phyloP scores from a whole-genome alignment of 2,797 vertebrate species.

The Hephaestus fuliginosus region DNA sequence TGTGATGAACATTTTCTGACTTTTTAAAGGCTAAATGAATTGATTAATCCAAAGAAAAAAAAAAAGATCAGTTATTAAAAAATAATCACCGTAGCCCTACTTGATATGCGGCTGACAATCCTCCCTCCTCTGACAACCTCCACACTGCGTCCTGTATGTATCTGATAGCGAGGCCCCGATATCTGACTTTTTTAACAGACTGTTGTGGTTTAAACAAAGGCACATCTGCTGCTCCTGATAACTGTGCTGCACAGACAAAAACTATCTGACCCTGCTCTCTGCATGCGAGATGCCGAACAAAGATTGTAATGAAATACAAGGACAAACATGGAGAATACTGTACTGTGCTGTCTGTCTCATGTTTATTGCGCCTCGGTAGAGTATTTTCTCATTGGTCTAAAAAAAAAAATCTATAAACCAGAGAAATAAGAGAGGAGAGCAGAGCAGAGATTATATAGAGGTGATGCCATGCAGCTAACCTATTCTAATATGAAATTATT shows the following conservation, averaged over 20 bases:
- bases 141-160: background rate
- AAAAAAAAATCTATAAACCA: conserved; percentile 29
- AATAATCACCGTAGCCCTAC: conserved; percentile 6
- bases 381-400: background rate
- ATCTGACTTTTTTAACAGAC: conserved; percentile 21
- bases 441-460: conserved; percentile 8
- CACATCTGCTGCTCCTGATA: conserved; percentile 41
- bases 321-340: conserved; percentile 31
- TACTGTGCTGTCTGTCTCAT: conserved; percentile 21
- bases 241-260: conserved; percentile 29
- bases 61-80: background rate
- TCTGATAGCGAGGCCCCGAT: conserved; percentile 22
- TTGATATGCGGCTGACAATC: conserved; percentile 1
- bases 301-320: conserved; percentile 31
- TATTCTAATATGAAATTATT: conserved; percentile 46
- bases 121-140: conserved; percentile 12
- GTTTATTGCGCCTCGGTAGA: conserved; percentile 15
- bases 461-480: conserved; percentile 10
- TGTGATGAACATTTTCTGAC: background rate
- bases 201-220: conserved; percentile 36
- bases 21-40: background rate
- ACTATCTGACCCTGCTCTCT: conserved; percentile 31
- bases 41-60: background rate
- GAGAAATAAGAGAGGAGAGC: conserved; percentile 12
- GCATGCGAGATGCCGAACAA: conserved; percentile 23